Conservation (phyloP, 2,797 vertebrate genomes). For the Alfaro cultratus region DNA sequence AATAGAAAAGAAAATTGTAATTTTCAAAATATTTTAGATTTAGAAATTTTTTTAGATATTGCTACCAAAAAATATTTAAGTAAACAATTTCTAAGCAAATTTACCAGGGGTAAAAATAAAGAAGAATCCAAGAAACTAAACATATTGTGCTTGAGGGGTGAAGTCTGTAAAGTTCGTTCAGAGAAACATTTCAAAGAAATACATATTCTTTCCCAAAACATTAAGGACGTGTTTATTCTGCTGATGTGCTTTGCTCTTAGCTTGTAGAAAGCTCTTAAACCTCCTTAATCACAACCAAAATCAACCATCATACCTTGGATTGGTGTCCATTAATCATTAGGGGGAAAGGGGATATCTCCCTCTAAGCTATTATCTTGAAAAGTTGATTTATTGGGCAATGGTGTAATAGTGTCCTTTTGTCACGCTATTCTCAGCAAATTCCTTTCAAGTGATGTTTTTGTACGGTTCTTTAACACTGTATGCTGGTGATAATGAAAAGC, state of each 20-base stretch:
- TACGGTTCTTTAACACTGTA: constrained; percentile 59
- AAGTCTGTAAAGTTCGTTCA: constrained; percentile 7
- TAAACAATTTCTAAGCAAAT: not conserved
- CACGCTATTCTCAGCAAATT: constrained; percentile 65
- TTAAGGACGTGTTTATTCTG: not conserved
- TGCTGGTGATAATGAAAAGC: constrained; percentile 72
- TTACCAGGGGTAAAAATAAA: not conserved
- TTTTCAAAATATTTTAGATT: not conserved
- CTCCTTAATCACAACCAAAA: constrained; percentile 21
- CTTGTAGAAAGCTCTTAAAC: not conserved
- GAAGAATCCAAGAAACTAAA: not conserved
- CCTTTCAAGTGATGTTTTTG: constrained; percentile 54
- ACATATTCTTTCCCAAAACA: not conserved
- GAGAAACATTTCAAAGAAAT: not conserved
- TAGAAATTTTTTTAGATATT: not conserved
- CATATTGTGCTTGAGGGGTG: constrained; percentile 24
- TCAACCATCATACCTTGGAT: constrained; percentile 18
- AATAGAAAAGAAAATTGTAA: not conserved
- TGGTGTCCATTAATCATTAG: constrained; percentile 27
- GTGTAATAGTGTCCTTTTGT: constrained; percentile 51
- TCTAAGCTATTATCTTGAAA: constrained; percentile 45
- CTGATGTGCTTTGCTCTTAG: not conserved
- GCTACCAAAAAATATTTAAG: not conserved
- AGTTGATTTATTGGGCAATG: constrained; percentile 53
- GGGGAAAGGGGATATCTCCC: constrained; percentile 18